Percentiles rank a stretch among this genome's conserved stretches.
These are phyloP conservation scores for Eupithecia inturbata DNA, from an alignment of 2,888 invertebrate species.

Conservation along the genomic window DNA sequence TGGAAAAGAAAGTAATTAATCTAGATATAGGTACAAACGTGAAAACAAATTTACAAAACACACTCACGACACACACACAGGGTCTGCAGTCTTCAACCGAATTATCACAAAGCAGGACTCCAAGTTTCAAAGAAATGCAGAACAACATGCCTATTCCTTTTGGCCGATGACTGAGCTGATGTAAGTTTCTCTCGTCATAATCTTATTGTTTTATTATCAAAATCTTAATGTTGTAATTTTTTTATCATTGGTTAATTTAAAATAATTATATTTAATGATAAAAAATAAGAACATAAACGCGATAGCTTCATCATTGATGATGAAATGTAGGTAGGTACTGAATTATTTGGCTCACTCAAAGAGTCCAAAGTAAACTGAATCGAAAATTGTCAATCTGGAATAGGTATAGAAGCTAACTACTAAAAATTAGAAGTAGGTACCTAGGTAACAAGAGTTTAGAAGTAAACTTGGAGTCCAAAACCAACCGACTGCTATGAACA, in stretches of 20 bases:
- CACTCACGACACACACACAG: conserved; percentile 73
- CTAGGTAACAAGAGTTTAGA: neutral
- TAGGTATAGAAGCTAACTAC: neutral
- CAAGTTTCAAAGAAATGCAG: conserved; percentile 44
- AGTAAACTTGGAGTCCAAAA: conserved; percentile 57
- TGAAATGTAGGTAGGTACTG: neutral
- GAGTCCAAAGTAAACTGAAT: neutral
- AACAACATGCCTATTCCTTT: neutral
- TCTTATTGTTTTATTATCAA: too few species aligned
- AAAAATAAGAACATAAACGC: neutral
- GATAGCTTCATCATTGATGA: neutral
- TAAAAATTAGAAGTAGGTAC: neutral
- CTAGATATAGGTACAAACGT: conserved; percentile 69
- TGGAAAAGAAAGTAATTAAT: conserved; percentile 49
- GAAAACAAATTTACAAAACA: conserved; percentile 68
- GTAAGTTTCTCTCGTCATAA: neutral
- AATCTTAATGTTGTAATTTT: neutral
- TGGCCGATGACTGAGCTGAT: neutral
- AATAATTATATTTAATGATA: neutral
- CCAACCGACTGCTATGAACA: conserved; percentile 87
- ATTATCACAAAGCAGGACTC: conserved; percentile 74
- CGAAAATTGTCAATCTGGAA: neutral
- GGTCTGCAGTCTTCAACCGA: conserved; percentile 77
- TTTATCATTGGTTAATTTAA: too few species aligned
- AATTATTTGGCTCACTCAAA: neutral